A percentile compares a stretch with the other conserved stretches of the same genome.
Evolutionary conservation across 2,113 vertebrate species (phyloP).

Genomic region (Cavia aperea): DNA sequence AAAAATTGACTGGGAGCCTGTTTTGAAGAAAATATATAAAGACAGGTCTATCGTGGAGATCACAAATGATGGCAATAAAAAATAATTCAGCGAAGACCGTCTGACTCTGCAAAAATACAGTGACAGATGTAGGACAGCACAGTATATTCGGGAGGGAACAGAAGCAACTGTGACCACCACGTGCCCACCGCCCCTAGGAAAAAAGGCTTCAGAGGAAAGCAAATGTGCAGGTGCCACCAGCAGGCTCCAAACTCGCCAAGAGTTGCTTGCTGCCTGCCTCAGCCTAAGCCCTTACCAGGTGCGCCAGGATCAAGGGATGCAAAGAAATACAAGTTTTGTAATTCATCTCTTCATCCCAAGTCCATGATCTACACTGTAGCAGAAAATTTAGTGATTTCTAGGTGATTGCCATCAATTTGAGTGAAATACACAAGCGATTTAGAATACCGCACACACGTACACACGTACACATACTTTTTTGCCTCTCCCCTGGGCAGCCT

Average conservation of each 20-base stretch:
- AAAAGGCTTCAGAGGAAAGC: slow-evolving; percentile 17
- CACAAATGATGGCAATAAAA: slow-evolving; percentile 72
- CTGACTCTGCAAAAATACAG: slow-evolving; percentile 72
- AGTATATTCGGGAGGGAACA: slow-evolving; percentile 58
- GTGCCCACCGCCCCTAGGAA: slow-evolving; percentile 3
- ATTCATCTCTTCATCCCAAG: neutral
- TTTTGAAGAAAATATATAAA: slow-evolving; percentile 70
- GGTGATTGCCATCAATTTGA: neutral
- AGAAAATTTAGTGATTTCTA: neutral
- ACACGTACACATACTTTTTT: no score
- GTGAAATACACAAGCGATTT: neutral
- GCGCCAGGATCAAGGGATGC: neutral
- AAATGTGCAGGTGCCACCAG: neutral
- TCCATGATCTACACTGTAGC: neutral
- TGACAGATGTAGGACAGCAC: slow-evolving; percentile 73
- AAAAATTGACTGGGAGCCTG: slow-evolving; percentile 51
- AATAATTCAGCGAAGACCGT: slow-evolving; percentile 64
- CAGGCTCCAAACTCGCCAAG: neutral
- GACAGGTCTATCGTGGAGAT: slow-evolving; percentile 57
- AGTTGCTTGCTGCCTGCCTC: neutral
- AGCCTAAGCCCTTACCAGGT: neutral
- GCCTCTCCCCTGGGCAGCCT: neutral
- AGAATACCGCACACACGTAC: rapidly evolving
- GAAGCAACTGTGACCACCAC: slow-evolving; percentile 17
- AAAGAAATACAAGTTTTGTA: neutral